Conservation (phyloP, 2,888 invertebrate species). For the Polydrusus tereticollis region DNA sequence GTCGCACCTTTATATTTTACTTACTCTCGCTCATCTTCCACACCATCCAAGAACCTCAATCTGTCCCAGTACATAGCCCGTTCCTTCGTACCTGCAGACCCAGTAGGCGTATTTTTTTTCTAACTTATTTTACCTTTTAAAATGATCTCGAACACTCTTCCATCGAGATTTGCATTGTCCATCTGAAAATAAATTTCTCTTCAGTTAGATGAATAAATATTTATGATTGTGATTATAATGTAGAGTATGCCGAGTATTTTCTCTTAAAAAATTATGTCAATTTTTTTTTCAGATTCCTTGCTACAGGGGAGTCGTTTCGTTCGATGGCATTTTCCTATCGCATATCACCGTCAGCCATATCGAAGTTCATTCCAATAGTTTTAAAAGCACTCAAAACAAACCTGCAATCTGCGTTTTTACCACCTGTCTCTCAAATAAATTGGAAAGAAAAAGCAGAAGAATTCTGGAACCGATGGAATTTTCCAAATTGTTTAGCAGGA, state of each 20-base stretch:
- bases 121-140: slow-evolving; percentile 1
- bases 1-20: background rate
- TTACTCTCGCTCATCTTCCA: background rate
- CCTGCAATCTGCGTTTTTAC: no score
- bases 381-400: no score
- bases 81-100: slow-evolving; percentile 1
- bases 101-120: slow-evolving; percentile 2
- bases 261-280: background rate
- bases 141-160: background rate
- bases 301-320: slow-evolving; percentile 33
- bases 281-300: slow-evolving; percentile 39
- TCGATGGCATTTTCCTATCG: slow-evolving; percentile 34
- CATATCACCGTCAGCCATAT: slow-evolving; percentile 17
- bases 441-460: slow-evolving; percentile 18
- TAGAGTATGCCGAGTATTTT: background rate
- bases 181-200: background rate
- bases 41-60: slow-evolving; percentile 7
- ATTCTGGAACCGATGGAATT: slow-evolving; percentile 19
- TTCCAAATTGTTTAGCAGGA: slow-evolving; percentile 25
- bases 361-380: background rate
- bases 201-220: background rate
- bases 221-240: background rate
- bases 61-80: slow-evolving; percentile 5
- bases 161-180: background rate
- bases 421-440: background rate